Conservation (phyloP, 2,113 vertebrate species). For the Paramisgurnus dabryanus region DNA sequence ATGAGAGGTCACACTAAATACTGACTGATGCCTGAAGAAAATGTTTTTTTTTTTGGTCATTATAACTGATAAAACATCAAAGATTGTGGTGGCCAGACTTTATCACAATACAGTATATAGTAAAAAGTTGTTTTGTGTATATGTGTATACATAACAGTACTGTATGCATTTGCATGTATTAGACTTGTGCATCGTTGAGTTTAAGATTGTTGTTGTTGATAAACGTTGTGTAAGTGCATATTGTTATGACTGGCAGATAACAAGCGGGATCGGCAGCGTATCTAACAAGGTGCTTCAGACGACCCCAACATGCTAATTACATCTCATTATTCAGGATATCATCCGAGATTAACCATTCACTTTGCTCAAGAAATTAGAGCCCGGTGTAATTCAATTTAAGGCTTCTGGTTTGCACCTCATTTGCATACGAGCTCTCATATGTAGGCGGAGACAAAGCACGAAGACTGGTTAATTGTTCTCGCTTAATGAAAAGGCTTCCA, state of each 20-base stretch:
- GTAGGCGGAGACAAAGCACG: slow-evolving; percentile 45
- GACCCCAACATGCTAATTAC: slow-evolving; percentile 53
- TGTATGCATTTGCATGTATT: background rate
- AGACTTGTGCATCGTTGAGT: background rate
- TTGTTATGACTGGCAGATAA: slow-evolving; percentile 39
- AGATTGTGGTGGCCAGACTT: too few relatives aligned
- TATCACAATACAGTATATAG: too few relatives aligned
- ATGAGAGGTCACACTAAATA: too few relatives aligned
- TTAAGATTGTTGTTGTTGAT: slow-evolving; percentile 3
- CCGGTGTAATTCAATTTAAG: slow-evolving; percentile 48
- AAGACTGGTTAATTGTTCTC: slow-evolving; percentile 48
- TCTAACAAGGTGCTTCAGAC: slow-evolving; percentile 42
- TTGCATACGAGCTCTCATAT: slow-evolving; percentile 31
- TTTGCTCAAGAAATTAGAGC: slow-evolving; percentile 54
- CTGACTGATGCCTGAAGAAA: too few relatives aligned
- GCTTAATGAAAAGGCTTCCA: slow-evolving; percentile 43
- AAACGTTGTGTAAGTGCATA: slow-evolving; percentile 26
- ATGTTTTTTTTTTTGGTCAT: too few relatives aligned
- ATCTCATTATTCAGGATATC: slow-evolving; percentile 50
- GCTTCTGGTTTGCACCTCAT: slow-evolving; percentile 29
- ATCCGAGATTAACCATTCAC: slow-evolving; percentile 51
- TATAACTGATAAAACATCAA: too few relatives aligned
- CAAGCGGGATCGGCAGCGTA: slow-evolving; percentile 27
- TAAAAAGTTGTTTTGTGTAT: too few relatives aligned
- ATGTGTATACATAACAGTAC: background rate